Percentiles rank a stretch among this genome's conserved stretches.
phyloP scores from a whole-genome alignment of 2,797 vertebrate species.

The Chelon auratus region DNA sequence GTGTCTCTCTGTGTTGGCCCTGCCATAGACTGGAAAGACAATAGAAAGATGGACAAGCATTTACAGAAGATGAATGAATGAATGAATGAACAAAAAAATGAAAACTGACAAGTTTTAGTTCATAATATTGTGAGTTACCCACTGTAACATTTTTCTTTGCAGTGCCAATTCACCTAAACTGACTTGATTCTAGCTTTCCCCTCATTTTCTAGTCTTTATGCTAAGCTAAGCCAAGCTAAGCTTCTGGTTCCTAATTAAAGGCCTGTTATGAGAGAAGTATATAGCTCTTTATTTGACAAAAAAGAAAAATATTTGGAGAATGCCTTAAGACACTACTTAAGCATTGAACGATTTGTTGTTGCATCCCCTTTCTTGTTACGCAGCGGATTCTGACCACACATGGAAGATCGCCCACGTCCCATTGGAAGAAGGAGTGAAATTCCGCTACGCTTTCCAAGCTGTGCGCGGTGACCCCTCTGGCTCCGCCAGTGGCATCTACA shows the following conservation, averaged over 20 bases:
- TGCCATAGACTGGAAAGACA: too few relatives aligned
- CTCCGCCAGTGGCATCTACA: slow-evolving; percentile 85
- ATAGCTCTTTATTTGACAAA: too few relatives aligned
- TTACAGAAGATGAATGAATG: too few relatives aligned
- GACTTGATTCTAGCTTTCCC: neutral
- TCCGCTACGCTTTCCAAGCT: slow-evolving; percentile 92
- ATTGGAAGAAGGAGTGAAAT: slow-evolving; percentile 86
- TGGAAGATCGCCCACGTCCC: slow-evolving; percentile 93
- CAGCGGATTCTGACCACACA: slow-evolving; percentile 71
- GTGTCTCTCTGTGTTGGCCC: too few relatives aligned
- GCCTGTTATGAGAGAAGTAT: neutral
- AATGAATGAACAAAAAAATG: too few relatives aligned
- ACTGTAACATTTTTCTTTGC: neutral
- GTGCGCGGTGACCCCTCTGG: slow-evolving; percentile 76
- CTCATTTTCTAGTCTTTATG: neutral
- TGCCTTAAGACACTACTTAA: neutral
- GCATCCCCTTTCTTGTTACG: neutral
- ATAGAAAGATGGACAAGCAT: too few relatives aligned
- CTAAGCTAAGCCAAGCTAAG: neutral
- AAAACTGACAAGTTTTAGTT: too few relatives aligned
- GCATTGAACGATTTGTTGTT: neutral
- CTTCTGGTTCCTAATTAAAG: neutral
- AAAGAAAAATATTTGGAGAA: too few relatives aligned
- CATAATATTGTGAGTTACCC: too few relatives aligned
- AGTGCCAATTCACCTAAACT: neutral